Evolutionary conservation across 2,113 vertebrate species (phyloP).

Genomic region (Paraplagusia blochii): DNA sequence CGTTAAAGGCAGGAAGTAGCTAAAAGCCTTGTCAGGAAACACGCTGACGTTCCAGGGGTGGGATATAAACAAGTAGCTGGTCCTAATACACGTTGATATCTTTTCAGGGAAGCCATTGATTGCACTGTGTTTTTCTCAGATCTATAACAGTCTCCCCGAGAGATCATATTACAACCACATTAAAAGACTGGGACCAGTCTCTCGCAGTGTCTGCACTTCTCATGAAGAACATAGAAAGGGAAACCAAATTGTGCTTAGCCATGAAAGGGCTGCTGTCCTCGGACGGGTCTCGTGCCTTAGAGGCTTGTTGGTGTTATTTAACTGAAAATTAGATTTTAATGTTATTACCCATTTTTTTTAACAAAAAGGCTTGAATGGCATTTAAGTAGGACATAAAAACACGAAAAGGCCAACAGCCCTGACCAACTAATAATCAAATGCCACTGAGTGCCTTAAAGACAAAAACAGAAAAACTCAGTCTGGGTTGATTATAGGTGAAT

Average conservation of each 20-base stretch:
- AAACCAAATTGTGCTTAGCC: slow-evolving; percentile 43
- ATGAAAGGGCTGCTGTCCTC: slow-evolving; percentile 31
- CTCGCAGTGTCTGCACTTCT: slow-evolving; percentile 51
- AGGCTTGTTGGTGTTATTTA: too few relatives aligned
- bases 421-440: too few relatives aligned
- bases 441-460: too few relatives aligned
- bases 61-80: slow-evolving; percentile 57
- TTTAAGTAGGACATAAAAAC: too few relatives aligned
- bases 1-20: slow-evolving; percentile 21
- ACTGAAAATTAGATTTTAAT: too few relatives aligned
- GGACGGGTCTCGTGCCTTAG: slow-evolving; percentile 11
- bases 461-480: too few relatives aligned
- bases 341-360: too few relatives aligned
- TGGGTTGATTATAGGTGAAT: too few relatives aligned
- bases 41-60: slow-evolving; percentile 8
- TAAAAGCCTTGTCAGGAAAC: slow-evolving; percentile 39
- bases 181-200: slow-evolving; percentile 53
- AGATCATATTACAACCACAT: slow-evolving; percentile 73
- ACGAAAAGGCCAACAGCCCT: too few relatives aligned
- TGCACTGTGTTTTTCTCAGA: slow-evolving; percentile 50
- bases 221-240: slow-evolving; percentile 62
- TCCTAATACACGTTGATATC: slow-evolving; percentile 43
- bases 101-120: slow-evolving; percentile 70
- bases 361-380: too few relatives aligned
- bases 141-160: slow-evolving; percentile 45